Percentiles rank a stretch among this genome's conserved stretches.
Conservation (phyloP, 2,113 vertebrate species). For the Psammodynastes pulverulentus region DNA sequence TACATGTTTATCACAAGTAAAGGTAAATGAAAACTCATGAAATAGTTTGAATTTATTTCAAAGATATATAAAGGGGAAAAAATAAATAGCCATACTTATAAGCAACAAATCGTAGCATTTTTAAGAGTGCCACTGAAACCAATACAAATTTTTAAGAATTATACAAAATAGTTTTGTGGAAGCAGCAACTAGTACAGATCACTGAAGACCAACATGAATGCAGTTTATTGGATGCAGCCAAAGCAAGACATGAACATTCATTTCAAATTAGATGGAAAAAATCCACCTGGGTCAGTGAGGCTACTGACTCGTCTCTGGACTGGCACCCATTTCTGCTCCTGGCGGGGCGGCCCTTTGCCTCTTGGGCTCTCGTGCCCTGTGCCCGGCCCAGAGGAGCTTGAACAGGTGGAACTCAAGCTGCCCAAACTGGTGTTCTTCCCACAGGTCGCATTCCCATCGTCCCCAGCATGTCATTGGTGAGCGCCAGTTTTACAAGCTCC, state of each 20-base stretch:
- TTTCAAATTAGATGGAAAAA: background rate
- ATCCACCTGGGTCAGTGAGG: background rate
- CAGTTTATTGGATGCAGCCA: background rate
- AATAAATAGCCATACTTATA: constrained; percentile 4
- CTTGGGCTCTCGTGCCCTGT: background rate
- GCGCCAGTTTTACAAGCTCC: background rate
- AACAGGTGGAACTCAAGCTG: background rate
- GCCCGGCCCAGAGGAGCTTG: accelerated
- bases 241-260: background rate
- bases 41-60: background rate
- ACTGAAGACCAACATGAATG: constrained; percentile 21
- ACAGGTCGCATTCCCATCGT: background rate
- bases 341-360: background rate
- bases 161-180: constrained; percentile 24
- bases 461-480: background rate
- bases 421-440: background rate
- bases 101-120: background rate
- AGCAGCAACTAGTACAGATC: background rate
- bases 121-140: constrained; percentile 21
- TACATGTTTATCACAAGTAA: constrained; percentile 47
- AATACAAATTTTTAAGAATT: constrained; percentile 13
- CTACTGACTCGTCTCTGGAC: constrained; percentile 31
- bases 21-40: constrained; percentile 4
- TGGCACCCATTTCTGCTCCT: constrained; percentile 21
- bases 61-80: background rate